Conservation (phyloP, 2,797 vertebrate species). For the Sebastes cheni region DNA sequence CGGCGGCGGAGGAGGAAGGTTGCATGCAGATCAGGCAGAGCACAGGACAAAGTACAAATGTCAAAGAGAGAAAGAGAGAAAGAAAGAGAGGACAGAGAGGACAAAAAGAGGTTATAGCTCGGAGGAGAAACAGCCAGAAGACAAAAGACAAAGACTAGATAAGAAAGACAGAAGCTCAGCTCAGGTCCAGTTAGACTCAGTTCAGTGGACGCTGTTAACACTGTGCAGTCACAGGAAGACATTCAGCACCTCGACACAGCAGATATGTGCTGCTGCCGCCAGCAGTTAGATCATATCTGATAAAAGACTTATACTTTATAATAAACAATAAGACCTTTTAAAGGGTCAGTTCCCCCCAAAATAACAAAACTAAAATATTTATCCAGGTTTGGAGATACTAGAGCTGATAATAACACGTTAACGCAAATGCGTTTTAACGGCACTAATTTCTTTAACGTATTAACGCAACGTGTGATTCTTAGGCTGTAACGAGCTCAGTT, state of each 20-base stretch:
- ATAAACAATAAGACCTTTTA: neutral
- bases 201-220: neutral
- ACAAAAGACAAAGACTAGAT: constrained; percentile 1
- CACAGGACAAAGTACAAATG: constrained; percentile 55
- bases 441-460: too few species aligned
- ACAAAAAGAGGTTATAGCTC: constrained; percentile 39
- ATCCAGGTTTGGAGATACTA: neutral
- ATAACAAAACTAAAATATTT: neutral
- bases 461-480: too few species aligned
- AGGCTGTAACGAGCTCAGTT: too few species aligned
- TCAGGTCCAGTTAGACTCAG: constrained; percentile 8
- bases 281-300: neutral
- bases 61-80: constrained; percentile 34
- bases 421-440: fast-evolving
- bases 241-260: neutral
- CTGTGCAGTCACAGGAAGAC: neutral
- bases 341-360: neutral
- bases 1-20: constrained; percentile 83
- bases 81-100: constrained; percentile 43
- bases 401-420: too few species aligned
- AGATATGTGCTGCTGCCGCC: neutral
- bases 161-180: constrained; percentile 18
- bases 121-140: constrained; percentile 33
- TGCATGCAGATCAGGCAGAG: constrained; percentile 90
- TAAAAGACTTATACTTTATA: neutral